phyloP scores from a whole-genome alignment of 2,888 invertebrate species.

The Sturmia bella region DNA sequence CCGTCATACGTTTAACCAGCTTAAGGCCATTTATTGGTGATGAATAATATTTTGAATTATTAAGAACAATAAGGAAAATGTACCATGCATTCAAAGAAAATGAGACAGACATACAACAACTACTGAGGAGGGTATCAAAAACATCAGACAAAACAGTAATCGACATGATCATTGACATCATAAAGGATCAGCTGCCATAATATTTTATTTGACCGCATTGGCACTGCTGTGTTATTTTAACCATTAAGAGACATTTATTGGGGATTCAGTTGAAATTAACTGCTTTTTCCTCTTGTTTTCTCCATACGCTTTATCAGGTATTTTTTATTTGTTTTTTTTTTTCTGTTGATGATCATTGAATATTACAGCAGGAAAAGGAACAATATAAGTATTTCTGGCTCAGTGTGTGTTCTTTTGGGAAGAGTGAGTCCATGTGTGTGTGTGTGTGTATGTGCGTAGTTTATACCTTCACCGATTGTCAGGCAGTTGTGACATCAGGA shows the following conservation, averaged over 20 bases:
- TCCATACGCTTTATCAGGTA: neutral
- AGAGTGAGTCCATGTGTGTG: neutral
- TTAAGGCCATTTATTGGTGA: slow-evolving; percentile 28
- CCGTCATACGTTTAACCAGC: slow-evolving; percentile 16
- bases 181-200: slow-evolving; percentile 67
- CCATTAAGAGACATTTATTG: slow-evolving; percentile 61
- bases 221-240: slow-evolving; percentile 22
- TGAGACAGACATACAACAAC: neutral
- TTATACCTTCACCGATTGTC: slow-evolving; percentile 18
- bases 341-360: slow-evolving; percentile 45
- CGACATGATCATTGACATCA: slow-evolving; percentile 60
- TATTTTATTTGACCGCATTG: slow-evolving; percentile 66
- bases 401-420: neutral
- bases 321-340: neutral
- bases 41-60: slow-evolving; percentile 37
- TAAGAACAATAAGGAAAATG: slow-evolving; percentile 31
- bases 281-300: slow-evolving; percentile 22
- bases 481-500: slow-evolving; percentile 66
- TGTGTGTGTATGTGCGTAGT: neutral
- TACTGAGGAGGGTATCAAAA: slow-evolving; percentile 2
- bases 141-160: slow-evolving; percentile 49
- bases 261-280: slow-evolving; percentile 36
- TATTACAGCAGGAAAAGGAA: slow-evolving; percentile 50
- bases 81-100: slow-evolving; percentile 20
- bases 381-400: slow-evolving; percentile 34